Evolutionary conservation across 2,113 vertebrate species (phyloP), one percentile per base, ranked within the genome.

Genomic region (Girardinichthys multiradiatus): DNA sequence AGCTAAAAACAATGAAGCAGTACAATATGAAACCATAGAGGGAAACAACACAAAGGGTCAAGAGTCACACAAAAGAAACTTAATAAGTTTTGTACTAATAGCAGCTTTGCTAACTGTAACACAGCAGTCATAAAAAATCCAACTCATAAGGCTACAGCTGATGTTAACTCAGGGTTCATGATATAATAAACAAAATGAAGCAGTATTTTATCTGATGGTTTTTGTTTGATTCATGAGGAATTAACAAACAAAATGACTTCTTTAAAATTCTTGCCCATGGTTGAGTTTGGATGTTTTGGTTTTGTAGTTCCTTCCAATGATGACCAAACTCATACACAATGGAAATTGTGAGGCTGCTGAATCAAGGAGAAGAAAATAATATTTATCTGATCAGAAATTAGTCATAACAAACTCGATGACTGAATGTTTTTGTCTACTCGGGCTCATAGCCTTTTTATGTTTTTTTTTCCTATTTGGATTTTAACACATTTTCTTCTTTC

Each of bases 301-400:
- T 71, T 74, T 21, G 26, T 4, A 5, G 29, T 48, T 62, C 8
- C 19, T 60, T 39, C 2, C 26, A 63, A 31, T 59, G 31, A 48
- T 75, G 81, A 79, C 64, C 79, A 30, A 69, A 67, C 37, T 27
- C 8, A 37, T 66, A 54, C 42, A 45, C 17, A 45, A 45, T 45
- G 30, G 64, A 68, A 70, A 29, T 6, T 64, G 29, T 26, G 13
- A 45, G 17, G 21, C 30, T 78, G 42, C 12, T 42, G 26, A 74
- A 5, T 33, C 13, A 63, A 31, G 60, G 13, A n/a, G 2, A 59
- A 7, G 60, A 61, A 72, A 35, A 63, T 28, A 68, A 29, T 2
- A 12, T 66, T 82, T 69, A 82, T 87, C 79, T 83, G 77, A 80
- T 81, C 24, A 70, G 57, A 71, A 70, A 63, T 29, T 24, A 81